Conservation (phyloP, 2,113 vertebrate species). For the Prochilodus magdalenae region DNA sequence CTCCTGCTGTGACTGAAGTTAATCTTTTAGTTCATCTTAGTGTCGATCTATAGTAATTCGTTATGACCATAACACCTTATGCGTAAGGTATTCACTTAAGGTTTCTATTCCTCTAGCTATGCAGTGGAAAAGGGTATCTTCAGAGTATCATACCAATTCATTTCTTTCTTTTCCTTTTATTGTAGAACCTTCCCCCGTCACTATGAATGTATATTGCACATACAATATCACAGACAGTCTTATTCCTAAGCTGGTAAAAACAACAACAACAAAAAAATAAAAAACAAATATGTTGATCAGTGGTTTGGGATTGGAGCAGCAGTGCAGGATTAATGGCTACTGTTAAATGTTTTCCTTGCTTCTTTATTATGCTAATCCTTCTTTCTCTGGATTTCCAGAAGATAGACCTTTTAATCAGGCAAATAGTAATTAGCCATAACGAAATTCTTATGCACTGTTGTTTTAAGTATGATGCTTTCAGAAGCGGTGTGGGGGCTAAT, state of each 20-base stretch:
- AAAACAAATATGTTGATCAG: neutral
- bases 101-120: neutral
- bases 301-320: neutral
- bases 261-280: too few relatives aligned
- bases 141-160: neutral
- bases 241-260: neutral
- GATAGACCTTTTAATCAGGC: neutral
- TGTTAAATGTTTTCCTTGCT: neutral
- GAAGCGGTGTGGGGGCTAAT: conserved; percentile 13
- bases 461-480: conserved; percentile 44
- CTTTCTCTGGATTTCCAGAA: neutral
- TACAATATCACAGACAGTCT: neutral
- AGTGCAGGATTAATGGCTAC: neutral
- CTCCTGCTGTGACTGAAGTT: neutral
- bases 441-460: neutral
- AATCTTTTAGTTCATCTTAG: neutral
- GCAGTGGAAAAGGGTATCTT: neutral
- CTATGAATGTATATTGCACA: neutral
- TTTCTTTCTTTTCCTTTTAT: neutral
- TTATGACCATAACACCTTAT: neutral
- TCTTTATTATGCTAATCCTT: neutral
- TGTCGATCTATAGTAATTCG: too few relatives aligned
- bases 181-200: neutral
- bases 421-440: neutral
- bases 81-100: neutral